Conservation (phyloP, 2,797 vertebrate genomes). For the Melanitta fusca region DNA sequence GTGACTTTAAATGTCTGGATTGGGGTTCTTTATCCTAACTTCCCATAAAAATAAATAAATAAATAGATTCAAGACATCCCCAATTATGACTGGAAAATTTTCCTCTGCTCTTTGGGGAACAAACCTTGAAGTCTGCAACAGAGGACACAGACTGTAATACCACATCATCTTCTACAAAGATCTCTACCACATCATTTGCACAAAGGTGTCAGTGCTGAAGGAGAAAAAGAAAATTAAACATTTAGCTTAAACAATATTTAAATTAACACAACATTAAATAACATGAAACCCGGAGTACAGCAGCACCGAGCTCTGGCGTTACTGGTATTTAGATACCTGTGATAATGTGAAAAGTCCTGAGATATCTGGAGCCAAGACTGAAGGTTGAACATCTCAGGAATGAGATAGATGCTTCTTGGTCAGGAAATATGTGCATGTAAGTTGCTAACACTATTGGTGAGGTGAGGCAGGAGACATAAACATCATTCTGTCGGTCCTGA, state of each 20-base stretch:
- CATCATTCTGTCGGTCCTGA: background rate
- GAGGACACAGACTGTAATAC: background rate
- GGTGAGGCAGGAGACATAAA: background rate
- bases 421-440: background rate
- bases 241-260: background rate
- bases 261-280: background rate
- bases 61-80: background rate
- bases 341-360: background rate
- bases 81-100: background rate
- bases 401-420: background rate
- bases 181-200: background rate
- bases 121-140: background rate
- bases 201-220: background rate
- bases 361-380: background rate
- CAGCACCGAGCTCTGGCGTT: background rate
- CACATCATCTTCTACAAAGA: background rate
- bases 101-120: background rate
- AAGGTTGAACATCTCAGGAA: background rate
- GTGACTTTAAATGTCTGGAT: background rate
- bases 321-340: background rate
- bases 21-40: background rate
- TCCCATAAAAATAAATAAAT: background rate
- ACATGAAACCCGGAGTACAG: background rate
- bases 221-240: background rate
- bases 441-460: background rate